Conservation (phyloP, 1,140 invertebrate genomes). For the Macrotrachela quadricornifera region DNA sequence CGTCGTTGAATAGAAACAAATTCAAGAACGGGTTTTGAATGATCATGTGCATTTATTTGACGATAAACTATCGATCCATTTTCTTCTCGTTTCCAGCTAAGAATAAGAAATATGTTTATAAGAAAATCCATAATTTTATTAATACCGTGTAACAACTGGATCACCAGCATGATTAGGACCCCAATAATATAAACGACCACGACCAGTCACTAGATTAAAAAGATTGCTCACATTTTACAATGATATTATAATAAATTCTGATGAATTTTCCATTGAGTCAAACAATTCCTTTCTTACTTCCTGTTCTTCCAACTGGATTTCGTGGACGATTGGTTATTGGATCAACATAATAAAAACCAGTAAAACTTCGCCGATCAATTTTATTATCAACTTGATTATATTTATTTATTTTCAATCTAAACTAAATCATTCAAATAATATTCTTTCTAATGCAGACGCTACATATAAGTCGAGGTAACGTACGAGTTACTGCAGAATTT, state of each 20-base stretch:
- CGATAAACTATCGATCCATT: slow-evolving; percentile 16
- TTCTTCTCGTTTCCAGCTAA: slow-evolving; percentile 43
- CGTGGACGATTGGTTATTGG: not conserved
- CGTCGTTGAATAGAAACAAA: slow-evolving; percentile 63
- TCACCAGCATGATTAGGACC: slow-evolving; percentile 77
- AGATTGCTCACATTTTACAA: slow-evolving; percentile 28
- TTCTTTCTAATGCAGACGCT: no score
- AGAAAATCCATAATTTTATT: not conserved
- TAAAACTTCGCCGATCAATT: slow-evolving; percentile 52
- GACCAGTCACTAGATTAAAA: not conserved
- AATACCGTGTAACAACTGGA: slow-evolving; percentile 51
- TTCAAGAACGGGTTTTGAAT: slow-evolving; percentile 43
- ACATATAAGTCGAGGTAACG: no score
- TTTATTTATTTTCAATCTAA: not conserved
- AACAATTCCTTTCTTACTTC: no score
- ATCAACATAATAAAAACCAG: slow-evolving; percentile 41
- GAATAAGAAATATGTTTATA: no score
- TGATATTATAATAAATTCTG: not conserved
- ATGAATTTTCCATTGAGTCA: no score
- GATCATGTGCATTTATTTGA: slow-evolving; percentile 15
- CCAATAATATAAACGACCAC: slow-evolving; percentile 49
- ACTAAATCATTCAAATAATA: no score
- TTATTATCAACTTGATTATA: slow-evolving; percentile 59
- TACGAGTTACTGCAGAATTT: no score
- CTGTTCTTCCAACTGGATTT: slow-evolving; percentile 59